A percentile compares a stretch with the other conserved stretches of the same genome.
phyloP scores from a whole-genome alignment of 2,888 invertebrate genomes.

The Tribolium freemani region DNA sequence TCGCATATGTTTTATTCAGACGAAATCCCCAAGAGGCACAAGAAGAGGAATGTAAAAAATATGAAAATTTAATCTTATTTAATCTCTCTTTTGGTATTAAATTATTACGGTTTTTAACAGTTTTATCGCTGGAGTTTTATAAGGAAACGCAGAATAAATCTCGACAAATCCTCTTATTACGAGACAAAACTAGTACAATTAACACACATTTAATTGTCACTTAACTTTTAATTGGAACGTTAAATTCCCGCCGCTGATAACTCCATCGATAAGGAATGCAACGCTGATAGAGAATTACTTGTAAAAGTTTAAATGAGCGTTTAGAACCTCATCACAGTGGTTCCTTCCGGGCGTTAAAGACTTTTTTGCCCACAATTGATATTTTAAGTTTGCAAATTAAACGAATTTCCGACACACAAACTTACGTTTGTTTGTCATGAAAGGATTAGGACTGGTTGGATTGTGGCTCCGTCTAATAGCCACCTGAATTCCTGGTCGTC shows the following conservation, averaged over 20 bases:
- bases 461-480: constrained; percentile 10
- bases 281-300: constrained; percentile 7
- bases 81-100: constrained; percentile 49
- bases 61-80: constrained; percentile 54
- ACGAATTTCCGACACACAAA: too few species aligned
- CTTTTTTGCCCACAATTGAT: background rate
- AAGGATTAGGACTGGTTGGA: constrained; percentile 24
- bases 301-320: constrained; percentile 25
- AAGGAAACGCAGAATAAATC: constrained; percentile 20
- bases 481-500: constrained; percentile 26
- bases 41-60: constrained; percentile 45
- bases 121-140: constrained; percentile 8
- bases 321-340: background rate
- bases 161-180: background rate
- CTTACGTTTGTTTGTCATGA: constrained; percentile 10
- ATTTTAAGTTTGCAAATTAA: too few species aligned
- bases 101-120: constrained; percentile 34
- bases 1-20: constrained; percentile 53
- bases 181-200: constrained; percentile 22
- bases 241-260: background rate
- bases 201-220: constrained; percentile 27
- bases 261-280: constrained; percentile 16
- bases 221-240: constrained; percentile 2
- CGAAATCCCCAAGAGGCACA: constrained; percentile 31
- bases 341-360: background rate